phyloP scores from a whole-genome alignment of 2,888 invertebrate species.

The Cantharis nigra region DNA sequence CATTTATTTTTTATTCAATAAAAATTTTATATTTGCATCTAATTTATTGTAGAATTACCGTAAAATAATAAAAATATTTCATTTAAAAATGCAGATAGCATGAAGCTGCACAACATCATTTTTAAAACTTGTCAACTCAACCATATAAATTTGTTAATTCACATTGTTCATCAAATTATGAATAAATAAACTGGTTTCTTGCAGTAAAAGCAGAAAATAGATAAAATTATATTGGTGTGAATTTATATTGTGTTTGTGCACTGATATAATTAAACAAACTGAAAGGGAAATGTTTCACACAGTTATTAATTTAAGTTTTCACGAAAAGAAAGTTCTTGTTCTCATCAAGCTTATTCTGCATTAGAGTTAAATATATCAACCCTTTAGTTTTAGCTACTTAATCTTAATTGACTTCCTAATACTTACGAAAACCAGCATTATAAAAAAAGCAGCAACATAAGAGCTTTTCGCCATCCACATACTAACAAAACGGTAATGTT shows the following conservation, averaged over 20 bases:
- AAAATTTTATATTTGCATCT: too few species aligned
- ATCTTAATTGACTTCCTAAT: slow-evolving; percentile 31
- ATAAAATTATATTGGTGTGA: background rate
- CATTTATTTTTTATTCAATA: too few species aligned
- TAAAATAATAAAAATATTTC: too few species aligned
- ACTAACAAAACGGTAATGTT: slow-evolving; percentile 97
- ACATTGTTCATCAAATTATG: too few species aligned
- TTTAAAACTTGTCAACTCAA: too few species aligned
- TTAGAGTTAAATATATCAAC: background rate
- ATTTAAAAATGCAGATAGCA: too few species aligned
- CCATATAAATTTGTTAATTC: too few species aligned
- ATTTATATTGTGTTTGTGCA: background rate
- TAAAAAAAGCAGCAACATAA: slow-evolving; percentile 93
- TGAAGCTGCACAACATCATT: too few species aligned
- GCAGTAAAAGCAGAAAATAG: background rate
- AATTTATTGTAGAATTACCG: too few species aligned
- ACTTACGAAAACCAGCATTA: slow-evolving; percentile 99
- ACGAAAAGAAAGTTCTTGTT: background rate
- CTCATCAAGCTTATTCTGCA: background rate
- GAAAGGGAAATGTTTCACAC: background rate
- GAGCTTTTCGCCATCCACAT: slow-evolving; percentile 96
- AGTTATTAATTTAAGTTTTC: background rate
- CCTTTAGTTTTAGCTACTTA: too few species aligned
- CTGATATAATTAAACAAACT: background rate
- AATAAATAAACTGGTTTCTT: too few species aligned